Percentiles rank a stretch among this genome's conserved stretches.
phyloP scores from a whole-genome alignment of 1,140 invertebrate species.

The Calycopis cecrops region DNA sequence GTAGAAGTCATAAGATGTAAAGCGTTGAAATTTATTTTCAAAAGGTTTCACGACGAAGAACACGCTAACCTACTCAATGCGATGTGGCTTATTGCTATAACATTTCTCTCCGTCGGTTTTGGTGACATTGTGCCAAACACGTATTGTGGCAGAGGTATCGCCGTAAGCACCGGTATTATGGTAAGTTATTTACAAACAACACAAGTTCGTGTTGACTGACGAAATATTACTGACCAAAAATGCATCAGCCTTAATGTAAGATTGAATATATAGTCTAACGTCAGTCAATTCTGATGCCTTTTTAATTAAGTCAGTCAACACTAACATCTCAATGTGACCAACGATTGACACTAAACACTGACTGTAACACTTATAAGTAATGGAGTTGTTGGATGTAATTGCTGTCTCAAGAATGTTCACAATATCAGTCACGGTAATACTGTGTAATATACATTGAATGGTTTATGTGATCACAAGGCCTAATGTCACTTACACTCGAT shows the following conservation, averaged over 20 bases:
- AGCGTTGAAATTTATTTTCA: conserved; percentile 67
- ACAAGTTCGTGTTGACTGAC: conserved; percentile 65
- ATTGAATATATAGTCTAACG: not conserved
- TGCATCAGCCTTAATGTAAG: not conserved
- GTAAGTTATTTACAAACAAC: conserved; percentile 81
- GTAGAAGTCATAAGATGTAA: conserved; percentile 41
- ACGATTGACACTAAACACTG: conserved; percentile 49
- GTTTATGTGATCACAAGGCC: conserved; percentile 31
- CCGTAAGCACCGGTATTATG: conserved; percentile 98
- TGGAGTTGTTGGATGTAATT: conserved; percentile 38
- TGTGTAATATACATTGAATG: conserved; percentile 7
- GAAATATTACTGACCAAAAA: conserved; percentile 7
- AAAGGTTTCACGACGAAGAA: conserved; percentile 96
- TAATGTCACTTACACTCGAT: conserved; percentile 41
- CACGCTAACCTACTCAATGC: conserved; percentile 98
- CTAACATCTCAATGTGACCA: conserved; percentile 45
- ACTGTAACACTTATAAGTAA: conserved; percentile 37
- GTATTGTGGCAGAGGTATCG: conserved; percentile 98
- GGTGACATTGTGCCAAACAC: conserved; percentile 99
- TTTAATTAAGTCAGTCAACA: conserved; percentile 61
- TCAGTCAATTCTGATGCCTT: conserved; percentile 16
- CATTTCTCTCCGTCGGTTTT: conserved; percentile 98
- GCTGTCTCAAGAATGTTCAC: conserved; percentile 46
- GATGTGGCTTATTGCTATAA: conserved; percentile 99
- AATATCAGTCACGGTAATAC: conserved; percentile 19